These are phyloP conservation scores for Brachionichthys hirsutus DNA, from an alignment of 2,113 vertebrate genomes.

Conservation along the genomic window DNA sequence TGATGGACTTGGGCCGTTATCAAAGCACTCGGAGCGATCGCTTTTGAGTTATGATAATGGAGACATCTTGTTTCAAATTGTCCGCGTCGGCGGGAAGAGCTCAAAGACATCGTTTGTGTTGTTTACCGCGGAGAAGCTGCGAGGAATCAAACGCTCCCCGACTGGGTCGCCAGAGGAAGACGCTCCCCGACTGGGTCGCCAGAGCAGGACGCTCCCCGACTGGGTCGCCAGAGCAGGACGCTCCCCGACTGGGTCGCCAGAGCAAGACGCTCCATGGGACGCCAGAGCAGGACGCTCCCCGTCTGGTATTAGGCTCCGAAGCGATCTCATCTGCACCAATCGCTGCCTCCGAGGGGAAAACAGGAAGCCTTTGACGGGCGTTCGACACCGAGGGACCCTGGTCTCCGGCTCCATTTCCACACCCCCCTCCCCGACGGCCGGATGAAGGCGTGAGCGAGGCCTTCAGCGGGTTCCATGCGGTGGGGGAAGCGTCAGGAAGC, in stretches of 20 bases:
- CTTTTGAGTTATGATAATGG: constrained; percentile 51
- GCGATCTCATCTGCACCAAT: constrained; percentile 59
- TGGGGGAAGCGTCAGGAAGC: constrained; percentile 54
- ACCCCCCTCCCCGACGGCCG: constrained; percentile 52
- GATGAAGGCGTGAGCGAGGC: constrained; percentile 39
- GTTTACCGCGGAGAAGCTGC: constrained; percentile 40
- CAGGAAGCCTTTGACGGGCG: constrained; percentile 47
- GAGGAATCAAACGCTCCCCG: constrained; percentile 31
- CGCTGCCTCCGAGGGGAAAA: constrained; percentile 51
- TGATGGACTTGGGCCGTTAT: constrained; percentile 56
- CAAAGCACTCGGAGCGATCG: constrained; percentile 55
- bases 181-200: no score
- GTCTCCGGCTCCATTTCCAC: constrained; percentile 33
- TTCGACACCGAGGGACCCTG: constrained; percentile 50
- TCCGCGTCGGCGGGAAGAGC: constrained; percentile 23
- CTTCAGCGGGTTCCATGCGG: constrained; percentile 34
- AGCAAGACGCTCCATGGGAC: no score
- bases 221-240: constrained; percentile 38
- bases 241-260: constrained; percentile 24
- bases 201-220: no score
- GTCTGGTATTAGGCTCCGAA: constrained; percentile 37
- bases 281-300: no score
- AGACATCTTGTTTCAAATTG: constrained; percentile 44
- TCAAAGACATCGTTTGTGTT: constrained; percentile 28
- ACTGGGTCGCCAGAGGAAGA: constrained; percentile 38